Conservation (phyloP, 2,113 vertebrate genomes). For the Nothocercus julius region DNA sequence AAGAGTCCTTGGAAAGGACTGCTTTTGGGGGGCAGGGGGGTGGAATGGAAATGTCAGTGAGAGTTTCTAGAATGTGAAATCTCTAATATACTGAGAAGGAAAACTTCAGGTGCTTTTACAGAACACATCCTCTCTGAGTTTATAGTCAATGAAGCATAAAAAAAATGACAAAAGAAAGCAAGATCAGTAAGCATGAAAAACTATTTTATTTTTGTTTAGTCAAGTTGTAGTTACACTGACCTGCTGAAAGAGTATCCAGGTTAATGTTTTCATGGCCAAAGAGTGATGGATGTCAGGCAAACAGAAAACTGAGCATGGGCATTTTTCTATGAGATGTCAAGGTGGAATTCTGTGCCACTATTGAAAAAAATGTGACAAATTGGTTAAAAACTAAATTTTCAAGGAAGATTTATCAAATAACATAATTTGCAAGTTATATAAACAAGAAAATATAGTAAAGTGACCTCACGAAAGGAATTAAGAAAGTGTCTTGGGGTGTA, state of each 20-base stretch:
- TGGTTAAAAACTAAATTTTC: conserved; percentile 7
- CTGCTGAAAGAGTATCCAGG: conserved; percentile 49
- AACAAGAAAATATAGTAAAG: background rate
- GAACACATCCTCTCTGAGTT: conserved; percentile 56
- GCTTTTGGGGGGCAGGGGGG: conserved; percentile 12
- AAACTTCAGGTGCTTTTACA: conserved; percentile 70
- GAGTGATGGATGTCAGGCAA: conserved; percentile 67
- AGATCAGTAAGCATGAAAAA: conserved; percentile 73
- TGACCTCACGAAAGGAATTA: conserved; percentile 11
- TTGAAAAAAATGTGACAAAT: background rate
- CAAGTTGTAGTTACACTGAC: conserved; percentile 32
- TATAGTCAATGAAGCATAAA: conserved; percentile 54
- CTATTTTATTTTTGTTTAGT: conserved; percentile 74
- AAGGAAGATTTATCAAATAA: background rate
- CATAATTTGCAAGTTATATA: background rate
- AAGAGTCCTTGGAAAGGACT: conserved; percentile 66
- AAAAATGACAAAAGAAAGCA: conserved; percentile 62
- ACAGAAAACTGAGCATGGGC: conserved; percentile 50
- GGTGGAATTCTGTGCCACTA: background rate
- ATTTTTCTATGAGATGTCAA: conserved; percentile 34
- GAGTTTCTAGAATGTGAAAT: conserved; percentile 67
- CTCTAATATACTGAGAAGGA: conserved; percentile 55
- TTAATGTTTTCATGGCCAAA: conserved; percentile 59
- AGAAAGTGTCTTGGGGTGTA: background rate
- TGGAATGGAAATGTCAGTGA: conserved; percentile 51